phyloP scores from a whole-genome alignment of 2,113 vertebrate genomes.

The Pagrus major region DNA sequence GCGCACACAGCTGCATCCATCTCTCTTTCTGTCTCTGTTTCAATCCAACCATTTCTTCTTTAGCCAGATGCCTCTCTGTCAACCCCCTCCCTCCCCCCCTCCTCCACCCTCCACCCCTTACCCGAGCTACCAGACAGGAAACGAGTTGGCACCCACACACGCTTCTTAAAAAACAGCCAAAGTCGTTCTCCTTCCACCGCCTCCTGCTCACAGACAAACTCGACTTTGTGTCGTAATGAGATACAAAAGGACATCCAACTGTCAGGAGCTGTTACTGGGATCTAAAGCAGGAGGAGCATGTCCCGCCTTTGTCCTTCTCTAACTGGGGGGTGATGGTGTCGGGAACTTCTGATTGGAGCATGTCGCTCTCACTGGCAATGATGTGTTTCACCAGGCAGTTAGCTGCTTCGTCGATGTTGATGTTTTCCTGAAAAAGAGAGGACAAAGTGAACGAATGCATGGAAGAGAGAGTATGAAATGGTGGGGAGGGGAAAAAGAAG shows the following conservation, averaged over 20 bases:
- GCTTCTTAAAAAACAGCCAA: conserved; percentile 35
- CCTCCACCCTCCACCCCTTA: not conserved
- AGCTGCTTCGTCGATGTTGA: conserved; percentile 97
- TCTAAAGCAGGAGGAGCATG: conserved; percentile 92
- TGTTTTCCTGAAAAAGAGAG: conserved; percentile 88
- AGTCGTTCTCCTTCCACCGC: conserved; percentile 16
- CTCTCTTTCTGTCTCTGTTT: conserved; percentile 45
- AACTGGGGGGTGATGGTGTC: conserved; percentile 93
- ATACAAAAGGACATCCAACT: conserved; percentile 45
- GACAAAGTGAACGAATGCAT: not conserved
- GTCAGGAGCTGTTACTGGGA: conserved; percentile 68
- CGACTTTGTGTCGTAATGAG: conserved; percentile 33
- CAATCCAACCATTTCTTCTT: conserved; percentile 49
- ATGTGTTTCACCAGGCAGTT: conserved; percentile 98
- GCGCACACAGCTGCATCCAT: conserved; percentile 60
- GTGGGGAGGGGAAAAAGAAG: not conserved
- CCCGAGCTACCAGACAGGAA: not conserved
- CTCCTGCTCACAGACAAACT: conserved; percentile 50
- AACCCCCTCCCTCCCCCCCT: not conserved
- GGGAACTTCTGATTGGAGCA: conserved; percentile 88
- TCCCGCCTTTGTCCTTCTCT: conserved; percentile 85
- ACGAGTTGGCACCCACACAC: conserved; percentile 32
- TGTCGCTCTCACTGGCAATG: conserved; percentile 93
- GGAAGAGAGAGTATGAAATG: not conserved
- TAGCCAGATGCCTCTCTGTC: conserved; percentile 52